phyloP scores from a whole-genome alignment of 2,113 vertebrate species.

The Dinomys branickii region DNA sequence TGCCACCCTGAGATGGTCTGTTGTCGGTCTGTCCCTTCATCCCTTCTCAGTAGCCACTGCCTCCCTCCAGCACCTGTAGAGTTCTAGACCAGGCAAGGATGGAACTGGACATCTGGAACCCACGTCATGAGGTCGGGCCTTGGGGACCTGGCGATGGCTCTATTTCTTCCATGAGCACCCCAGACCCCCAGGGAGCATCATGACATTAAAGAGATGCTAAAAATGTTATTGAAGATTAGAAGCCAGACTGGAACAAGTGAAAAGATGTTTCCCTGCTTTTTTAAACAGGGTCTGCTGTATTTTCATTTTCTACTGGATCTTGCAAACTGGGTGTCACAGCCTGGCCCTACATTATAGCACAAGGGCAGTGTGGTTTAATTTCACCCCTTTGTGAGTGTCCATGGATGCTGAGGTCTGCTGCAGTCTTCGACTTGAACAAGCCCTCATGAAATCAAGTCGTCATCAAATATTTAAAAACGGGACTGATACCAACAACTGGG shows the following conservation, averaged over 20 bases:
- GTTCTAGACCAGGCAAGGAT: neutral
- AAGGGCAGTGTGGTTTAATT: neutral
- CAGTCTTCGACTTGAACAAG: neutral
- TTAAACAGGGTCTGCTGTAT: neutral
- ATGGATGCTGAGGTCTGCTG: accelerated
- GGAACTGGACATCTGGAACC: neutral
- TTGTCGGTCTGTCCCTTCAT: accelerated
- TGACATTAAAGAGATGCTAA: neutral
- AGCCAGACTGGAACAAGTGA: neutral
- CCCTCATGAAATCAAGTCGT: neutral
- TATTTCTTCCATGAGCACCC: neutral
- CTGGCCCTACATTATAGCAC: neutral
- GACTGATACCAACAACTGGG: neutral
- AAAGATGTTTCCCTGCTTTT: neutral
- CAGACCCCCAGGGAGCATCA: neutral
- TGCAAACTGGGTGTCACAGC: neutral
- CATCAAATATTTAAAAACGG: neutral
- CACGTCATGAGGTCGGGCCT: accelerated
- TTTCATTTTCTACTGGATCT: neutral
- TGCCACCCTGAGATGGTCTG: no score
- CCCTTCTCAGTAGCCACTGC: neutral
- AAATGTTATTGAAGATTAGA: neutral
- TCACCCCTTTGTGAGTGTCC: neutral
- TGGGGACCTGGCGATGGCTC: neutral
- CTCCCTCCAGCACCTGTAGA: neutral